A percentile compares a stretch with the other conserved stretches of the same genome.
Conservation (phyloP, 2,113 vertebrate genomes). For the Triplophysa tibetana region DNA sequence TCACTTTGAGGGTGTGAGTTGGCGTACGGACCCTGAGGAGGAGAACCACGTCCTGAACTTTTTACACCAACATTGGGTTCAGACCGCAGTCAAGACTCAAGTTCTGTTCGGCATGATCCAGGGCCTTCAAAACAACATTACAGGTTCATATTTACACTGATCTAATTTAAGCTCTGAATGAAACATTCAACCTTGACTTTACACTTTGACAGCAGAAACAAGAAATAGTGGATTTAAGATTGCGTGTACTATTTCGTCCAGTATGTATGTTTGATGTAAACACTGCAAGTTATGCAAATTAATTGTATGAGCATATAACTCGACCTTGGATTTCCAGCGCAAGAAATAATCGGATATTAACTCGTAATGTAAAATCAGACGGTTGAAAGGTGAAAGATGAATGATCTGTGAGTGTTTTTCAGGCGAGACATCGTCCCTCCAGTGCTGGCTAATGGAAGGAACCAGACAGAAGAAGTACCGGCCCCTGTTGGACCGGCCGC, state of each 20-base stretch:
- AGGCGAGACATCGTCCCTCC: slow-evolving; percentile 57
- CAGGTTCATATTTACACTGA: slow-evolving; percentile 47
- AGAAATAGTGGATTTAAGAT: no score
- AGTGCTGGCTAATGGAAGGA: slow-evolving; percentile 83
- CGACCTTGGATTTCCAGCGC: no score
- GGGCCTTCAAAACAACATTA: slow-evolving; percentile 68
- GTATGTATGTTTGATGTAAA: no score
- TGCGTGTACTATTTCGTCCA: no score
- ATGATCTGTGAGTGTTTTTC: not conserved
- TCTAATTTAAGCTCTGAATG: no score
- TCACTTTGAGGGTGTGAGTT: slow-evolving; percentile 81
- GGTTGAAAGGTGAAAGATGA: not conserved
- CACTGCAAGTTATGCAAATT: no score
- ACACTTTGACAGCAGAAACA: no score
- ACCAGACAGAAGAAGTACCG: slow-evolving; percentile 82
- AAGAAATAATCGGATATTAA: no score
- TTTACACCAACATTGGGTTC: slow-evolving; percentile 88
- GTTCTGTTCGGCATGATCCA: slow-evolving; percentile 82
- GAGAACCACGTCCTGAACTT: slow-evolving; percentile 75
- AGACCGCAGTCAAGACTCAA: slow-evolving; percentile 79
- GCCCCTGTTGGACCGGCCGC: slow-evolving; percentile 82
- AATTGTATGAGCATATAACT: no score
- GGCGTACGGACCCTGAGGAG: slow-evolving; percentile 78
- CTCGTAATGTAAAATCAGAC: no score
- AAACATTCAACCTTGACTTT: no score